Conservation (phyloP, 2,113 vertebrate species). For the Phylloscopus trochilus region DNA sequence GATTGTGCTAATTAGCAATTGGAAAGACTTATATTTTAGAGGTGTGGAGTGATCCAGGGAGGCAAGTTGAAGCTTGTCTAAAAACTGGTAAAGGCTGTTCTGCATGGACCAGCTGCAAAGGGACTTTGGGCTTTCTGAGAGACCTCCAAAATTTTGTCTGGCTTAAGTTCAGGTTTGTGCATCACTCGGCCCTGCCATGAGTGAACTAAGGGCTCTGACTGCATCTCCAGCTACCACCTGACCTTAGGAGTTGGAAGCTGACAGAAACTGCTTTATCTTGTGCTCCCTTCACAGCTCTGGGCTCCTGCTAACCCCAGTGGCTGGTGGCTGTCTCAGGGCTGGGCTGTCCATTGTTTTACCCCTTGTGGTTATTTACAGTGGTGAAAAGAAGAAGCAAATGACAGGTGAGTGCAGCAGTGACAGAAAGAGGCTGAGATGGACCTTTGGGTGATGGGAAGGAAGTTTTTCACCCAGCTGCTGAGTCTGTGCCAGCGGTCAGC, state of each 20-base stretch:
- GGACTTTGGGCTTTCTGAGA: neutral
- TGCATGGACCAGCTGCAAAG: neutral
- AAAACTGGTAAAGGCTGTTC: neutral
- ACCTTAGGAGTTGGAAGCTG: neutral
- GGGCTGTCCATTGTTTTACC: neutral
- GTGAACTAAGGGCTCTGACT: neutral
- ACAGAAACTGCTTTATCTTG: neutral
- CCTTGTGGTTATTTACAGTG: neutral
- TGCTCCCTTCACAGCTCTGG: neutral
- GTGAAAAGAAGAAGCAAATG: neutral
- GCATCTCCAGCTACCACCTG: neutral
- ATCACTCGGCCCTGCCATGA: neutral
- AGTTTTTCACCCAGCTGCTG: neutral
- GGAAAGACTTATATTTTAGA: neutral
- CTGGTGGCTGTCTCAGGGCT: neutral
- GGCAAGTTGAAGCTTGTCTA: neutral
- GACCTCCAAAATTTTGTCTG: neutral
- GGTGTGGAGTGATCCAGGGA: neutral
- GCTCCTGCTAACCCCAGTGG: neutral
- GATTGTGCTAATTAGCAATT: conserved; percentile 18
- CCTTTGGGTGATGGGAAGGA: neutral
- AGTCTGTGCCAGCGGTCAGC: neutral
- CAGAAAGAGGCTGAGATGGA: neutral
- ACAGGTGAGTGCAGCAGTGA: neutral
- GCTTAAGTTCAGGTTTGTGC: neutral